Base-by-base conservation (phyloP, 2,888 invertebrate species). In the Parnassius mnemosyne region DNA sequence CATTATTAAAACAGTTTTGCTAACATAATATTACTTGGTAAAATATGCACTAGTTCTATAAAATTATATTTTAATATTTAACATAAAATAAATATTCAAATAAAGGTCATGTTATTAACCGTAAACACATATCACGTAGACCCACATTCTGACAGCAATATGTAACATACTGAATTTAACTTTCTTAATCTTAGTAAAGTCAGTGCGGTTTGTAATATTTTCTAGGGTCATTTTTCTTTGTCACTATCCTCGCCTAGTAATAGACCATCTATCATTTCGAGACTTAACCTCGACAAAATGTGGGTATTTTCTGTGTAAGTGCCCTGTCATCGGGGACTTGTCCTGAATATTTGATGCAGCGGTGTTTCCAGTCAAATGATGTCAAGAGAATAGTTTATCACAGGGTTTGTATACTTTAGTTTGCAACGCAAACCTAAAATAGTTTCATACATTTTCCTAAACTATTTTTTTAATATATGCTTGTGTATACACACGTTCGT, bases 241-340 rank as follows among this genome's bases (percentile, higher is more conserved):
- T 59, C 63, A 63, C 47, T 63, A 25, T n/a, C 20, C 42, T 11
- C 50, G 54, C 25, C 25, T 49, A 43, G 60, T 16, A 49, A 16
- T 25, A 42, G 51, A 53, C 55, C 54, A 63, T 63, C 59, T 52
- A 63, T 63, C 63, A 63, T 59, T 47, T 63, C 51, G 34, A 59
- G 59, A 55, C 58, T 63, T 59, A 59, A 59, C 58, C 55, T 59
- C 63, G 63, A 59, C 63, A 63, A 63, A 63, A 63, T 63, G 63
- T 52, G 58, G 58, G 50, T 53, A 20, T 57, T 59, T 63, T 63
- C 46, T 44, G 50, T 60, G 54, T 55, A 59, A 63, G 55, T 52
- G 51, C 34, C 34, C 55, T 50, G 59, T 63, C 63, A 55, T 46
- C 59, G 51, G 41, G 42, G 59, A 50, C 58, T 10, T 20, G 47